These are phyloP conservation scores for Diglossa cyanea DNA, from an alignment of 2,797 vertebrate genomes.

Conservation along the genomic window DNA sequence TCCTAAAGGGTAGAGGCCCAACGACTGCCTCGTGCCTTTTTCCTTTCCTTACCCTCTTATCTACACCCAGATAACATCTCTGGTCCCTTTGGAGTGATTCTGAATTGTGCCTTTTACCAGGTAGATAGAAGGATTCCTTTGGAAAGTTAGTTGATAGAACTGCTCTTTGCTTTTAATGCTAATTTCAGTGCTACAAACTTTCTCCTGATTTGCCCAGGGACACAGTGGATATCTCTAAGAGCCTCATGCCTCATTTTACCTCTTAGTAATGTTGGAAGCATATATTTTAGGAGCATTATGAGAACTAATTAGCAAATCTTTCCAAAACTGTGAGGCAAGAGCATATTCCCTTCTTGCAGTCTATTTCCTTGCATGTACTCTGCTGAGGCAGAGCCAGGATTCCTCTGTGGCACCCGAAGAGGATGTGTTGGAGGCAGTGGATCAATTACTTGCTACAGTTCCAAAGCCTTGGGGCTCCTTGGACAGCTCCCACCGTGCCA, in stretches of 20 bases:
- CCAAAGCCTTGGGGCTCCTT: constrained; percentile 1
- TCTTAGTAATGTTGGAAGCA: constrained; percentile 18
- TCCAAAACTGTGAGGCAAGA: constrained; percentile 21
- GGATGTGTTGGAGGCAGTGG: constrained; percentile 26
- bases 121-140: not conserved
- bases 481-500: not conserved
- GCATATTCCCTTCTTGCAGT: not conserved
- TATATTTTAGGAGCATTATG: constrained; percentile 40
- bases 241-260: constrained; percentile 19
- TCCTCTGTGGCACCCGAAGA: not conserved
- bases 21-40: not conserved
- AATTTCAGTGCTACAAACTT: not conserved
- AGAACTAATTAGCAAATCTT: constrained; percentile 39
- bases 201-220: not conserved
- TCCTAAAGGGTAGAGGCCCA: not conserved
- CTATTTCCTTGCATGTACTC: not conserved
- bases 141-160: not conserved
- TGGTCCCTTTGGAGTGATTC: not conserved
- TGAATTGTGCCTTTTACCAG: not conserved
- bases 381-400: constrained; percentile 12
- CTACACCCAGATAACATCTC: not conserved
- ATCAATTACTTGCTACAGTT: constrained; percentile 1
- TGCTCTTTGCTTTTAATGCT: not conserved
- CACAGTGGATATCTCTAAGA: not conserved
- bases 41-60: not conserved